These are phyloP conservation scores for Pandemis cinnamomeana DNA, from an alignment of 2,888 invertebrate genomes.

Conservation along the genomic window DNA sequence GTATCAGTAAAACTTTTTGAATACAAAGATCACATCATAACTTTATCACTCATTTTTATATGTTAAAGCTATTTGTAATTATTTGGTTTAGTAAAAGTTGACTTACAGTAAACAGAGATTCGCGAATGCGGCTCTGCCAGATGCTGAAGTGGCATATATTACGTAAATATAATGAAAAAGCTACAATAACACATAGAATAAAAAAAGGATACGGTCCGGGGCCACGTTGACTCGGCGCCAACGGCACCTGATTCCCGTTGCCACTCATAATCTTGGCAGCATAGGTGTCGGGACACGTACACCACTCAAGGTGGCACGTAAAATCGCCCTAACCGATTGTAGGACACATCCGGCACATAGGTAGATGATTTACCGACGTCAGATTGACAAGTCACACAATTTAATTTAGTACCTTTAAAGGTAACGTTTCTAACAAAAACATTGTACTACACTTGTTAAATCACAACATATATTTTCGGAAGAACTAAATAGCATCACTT, in stretches of 20 bases:
- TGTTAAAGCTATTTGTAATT: not conserved
- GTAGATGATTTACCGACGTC: constrained; percentile 75
- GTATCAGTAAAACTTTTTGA: not conserved
- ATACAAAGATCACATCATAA: not conserved
- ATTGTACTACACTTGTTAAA: constrained; percentile 76
- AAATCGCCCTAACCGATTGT: constrained; percentile 82
- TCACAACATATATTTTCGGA: constrained; percentile 72
- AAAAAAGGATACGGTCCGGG: constrained; percentile 86
- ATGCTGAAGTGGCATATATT: constrained; percentile 78
- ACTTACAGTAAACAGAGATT: constrained; percentile 54
- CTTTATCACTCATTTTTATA: not conserved
- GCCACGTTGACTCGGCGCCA: constrained; percentile 85
- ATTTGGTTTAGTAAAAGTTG: constrained; percentile 42
- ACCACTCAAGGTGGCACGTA: constrained; percentile 86
- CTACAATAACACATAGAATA: constrained; percentile 52
- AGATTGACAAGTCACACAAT: constrained; percentile 77
- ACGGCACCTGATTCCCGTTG: constrained; percentile 87
- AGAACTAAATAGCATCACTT: constrained; percentile 76
- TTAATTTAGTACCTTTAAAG: constrained; percentile 73
- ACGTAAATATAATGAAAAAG: constrained; percentile 77
- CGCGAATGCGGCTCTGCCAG: constrained; percentile 72
- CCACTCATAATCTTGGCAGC: constrained; percentile 86
- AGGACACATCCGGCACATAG: constrained; percentile 84
- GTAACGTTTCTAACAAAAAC: constrained; percentile 78
- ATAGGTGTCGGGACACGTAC: constrained; percentile 85